Base-by-base conservation (phyloP, 2,888 invertebrate genomes). In the Mythimna pallens region DNA sequence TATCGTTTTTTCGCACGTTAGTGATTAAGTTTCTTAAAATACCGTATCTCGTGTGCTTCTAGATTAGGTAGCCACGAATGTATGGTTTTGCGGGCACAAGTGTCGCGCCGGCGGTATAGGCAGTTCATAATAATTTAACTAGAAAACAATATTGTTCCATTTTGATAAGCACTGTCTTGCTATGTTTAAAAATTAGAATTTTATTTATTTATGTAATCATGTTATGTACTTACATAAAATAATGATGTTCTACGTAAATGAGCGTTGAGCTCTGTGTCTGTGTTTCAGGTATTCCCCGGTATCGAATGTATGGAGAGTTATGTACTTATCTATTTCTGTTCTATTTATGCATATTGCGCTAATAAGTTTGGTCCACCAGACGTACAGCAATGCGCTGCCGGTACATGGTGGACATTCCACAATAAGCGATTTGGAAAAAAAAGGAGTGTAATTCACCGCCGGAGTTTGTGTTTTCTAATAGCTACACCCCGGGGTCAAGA, bases 11-110 rank as follows among this genome's bases (percentile, higher is more conserved):
- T 30, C 36, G 77, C 2, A 43, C 9, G 12, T 52, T 74, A 50
- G 62, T 80, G 47, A 80, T 65, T 61, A 68, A 36, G 65, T 59
- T 68, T 55, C 57, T 63, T 47, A 22, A 65, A 67, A 80, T 47
- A 55, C 64, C 6, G 2, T 57, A 54, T 55, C 20, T 50, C 20
- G 43, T 59, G n/a, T 47, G 22, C 5, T 57, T 47, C 68, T 43
- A 40, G 50, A 63, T 57, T 66, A 54, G 22, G 5, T 9, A 61
- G 20, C 47, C 47, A 47, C 1, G 47, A 20, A 6, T 47, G 47
- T 47, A 6, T 47, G 2, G 47, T 47, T 12, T 14, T 43, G 17
- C 2, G 3, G 34, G 52, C n/a, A 62, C 47, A 17, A 70, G 50
- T 47, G 47, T 6, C 14, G 6, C 17, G 17, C 6, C 30, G 40